A percentile compares a stretch with the other conserved stretches of the same genome.
Conservation (phyloP, 2,888 invertebrate species). For the Synergus itoensis region DNA sequence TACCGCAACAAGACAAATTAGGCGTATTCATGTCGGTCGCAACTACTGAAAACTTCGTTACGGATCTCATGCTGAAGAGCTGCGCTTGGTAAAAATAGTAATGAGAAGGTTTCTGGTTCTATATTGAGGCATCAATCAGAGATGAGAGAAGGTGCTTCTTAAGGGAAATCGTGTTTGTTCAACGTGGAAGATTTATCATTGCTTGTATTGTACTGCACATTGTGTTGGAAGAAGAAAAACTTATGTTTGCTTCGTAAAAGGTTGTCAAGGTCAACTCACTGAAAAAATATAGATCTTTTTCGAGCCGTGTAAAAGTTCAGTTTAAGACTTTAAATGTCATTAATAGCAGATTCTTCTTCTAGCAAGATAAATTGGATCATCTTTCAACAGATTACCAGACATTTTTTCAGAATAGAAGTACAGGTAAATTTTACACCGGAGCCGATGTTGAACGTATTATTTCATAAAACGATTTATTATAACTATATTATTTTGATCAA, state of each 20-base stretch:
- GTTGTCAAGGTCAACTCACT: conserved; percentile 10
- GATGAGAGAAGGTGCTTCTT: conserved; percentile 35
- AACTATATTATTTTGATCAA: no score
- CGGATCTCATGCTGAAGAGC: conserved; percentile 23
- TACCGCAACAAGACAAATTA: conserved; percentile 56
- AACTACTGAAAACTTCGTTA: conserved; percentile 36
- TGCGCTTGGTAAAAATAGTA: conserved; percentile 33
- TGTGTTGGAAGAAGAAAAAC: conserved; percentile 14
- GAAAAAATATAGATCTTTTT: conserved; percentile 7
- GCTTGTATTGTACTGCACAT: not conserved
- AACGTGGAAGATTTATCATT: conserved; percentile 17
- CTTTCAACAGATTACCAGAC: not conserved
- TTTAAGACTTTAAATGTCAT: not conserved
- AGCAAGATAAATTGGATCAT: conserved; percentile 16
- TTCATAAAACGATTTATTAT: no score
- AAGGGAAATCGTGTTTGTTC: conserved; percentile 35
- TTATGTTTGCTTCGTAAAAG: conserved; percentile 34
- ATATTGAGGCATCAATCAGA: conserved; percentile 42
- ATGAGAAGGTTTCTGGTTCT: conserved; percentile 34
- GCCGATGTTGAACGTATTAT: no score
- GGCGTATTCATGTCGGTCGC: conserved; percentile 44
- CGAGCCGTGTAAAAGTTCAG: not conserved
- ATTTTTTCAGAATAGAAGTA: not conserved
- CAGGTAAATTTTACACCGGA: not conserved
- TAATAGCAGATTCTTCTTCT: not conserved